phyloP scores from a whole-genome alignment of 2,888 invertebrate genomes.

The Hyppa rectilinea region DNA sequence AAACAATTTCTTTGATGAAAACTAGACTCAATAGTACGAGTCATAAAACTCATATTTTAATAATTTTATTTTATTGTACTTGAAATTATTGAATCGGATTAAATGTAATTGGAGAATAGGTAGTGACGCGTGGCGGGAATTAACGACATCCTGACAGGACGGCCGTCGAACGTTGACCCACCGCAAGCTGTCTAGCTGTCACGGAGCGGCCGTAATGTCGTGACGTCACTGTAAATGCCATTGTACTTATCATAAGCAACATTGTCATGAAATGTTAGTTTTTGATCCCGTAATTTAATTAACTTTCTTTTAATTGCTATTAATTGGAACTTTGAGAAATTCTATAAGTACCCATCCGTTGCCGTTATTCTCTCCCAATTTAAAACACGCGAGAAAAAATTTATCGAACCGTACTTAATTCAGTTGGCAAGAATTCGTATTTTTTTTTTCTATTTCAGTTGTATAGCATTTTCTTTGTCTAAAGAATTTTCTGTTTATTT shows the following conservation, averaged over 20 bases:
- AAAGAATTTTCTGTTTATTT: conserved; percentile 17
- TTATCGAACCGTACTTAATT: conserved; percentile 55
- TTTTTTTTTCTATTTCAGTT: conserved; percentile 37
- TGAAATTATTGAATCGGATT: conserved; percentile 49
- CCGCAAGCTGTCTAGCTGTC: conserved; percentile 57
- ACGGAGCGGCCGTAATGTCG: conserved; percentile 52
- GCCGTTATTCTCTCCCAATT: conserved; percentile 53
- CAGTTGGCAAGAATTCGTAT: conserved; percentile 47
- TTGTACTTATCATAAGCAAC: conserved; percentile 1
- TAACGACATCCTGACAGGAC: conserved; percentile 87
- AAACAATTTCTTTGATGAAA: background rate
- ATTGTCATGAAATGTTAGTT: background rate
- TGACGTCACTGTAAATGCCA: conserved; percentile 54
- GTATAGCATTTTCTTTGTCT: conserved; percentile 22
- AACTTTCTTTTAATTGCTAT: background rate
- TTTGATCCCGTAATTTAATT: conserved; percentile 6
- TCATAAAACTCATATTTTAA: conserved; percentile 14
- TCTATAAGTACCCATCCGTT: conserved; percentile 38
- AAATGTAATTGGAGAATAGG: conserved; percentile 67
- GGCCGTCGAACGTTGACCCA: conserved; percentile 83
- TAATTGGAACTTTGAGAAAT: conserved; percentile 37
- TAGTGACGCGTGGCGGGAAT: conserved; percentile 84
- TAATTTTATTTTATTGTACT: conserved; percentile 20
- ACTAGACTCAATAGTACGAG: background rate
- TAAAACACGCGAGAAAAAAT: conserved; percentile 46